phyloP scores from a whole-genome alignment of 2,888 invertebrate species.

The Calameuta idolon region DNA sequence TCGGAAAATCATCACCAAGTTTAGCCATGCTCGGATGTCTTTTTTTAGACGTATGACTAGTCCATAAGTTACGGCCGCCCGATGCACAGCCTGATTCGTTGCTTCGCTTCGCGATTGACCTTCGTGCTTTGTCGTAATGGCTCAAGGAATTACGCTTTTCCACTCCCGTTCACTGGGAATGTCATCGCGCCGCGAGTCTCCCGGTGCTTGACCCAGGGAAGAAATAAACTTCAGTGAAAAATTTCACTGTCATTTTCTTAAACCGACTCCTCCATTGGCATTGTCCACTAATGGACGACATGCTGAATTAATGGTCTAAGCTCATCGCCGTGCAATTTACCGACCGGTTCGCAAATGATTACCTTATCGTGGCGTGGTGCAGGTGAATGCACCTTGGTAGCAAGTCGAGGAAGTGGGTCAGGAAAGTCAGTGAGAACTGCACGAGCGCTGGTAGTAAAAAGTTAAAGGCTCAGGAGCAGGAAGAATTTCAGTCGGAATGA shows the following conservation, averaged over 20 bases:
- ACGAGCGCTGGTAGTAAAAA: neutral
- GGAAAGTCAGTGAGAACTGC: slow-evolving; percentile 33
- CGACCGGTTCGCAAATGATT: neutral
- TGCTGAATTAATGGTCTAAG: neutral
- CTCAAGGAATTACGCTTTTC: neutral
- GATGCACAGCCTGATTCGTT: neutral
- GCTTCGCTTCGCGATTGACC: neutral
- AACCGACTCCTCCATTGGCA: neutral
- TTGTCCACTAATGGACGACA: neutral
- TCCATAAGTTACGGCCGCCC: neutral
- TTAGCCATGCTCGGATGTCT: neutral
- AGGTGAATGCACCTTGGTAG: slow-evolving; percentile 45
- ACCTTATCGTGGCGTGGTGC: slow-evolving; percentile 12
- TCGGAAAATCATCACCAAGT: neutral
- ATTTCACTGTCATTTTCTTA: neutral
- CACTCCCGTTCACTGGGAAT: neutral
- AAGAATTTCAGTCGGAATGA: neutral
- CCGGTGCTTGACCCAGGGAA: neutral
- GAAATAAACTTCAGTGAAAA: neutral
- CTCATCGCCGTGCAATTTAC: neutral
- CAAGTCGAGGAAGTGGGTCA: slow-evolving; percentile 42
- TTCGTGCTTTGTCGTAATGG: neutral
- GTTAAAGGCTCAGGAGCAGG: neutral
- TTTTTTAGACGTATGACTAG: neutral
- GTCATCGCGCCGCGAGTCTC: neutral